These are phyloP conservation scores for Gyrodactylus bullatarudis DNA, from an alignment of 1,140 invertebrate species.

Conservation along the genomic window DNA sequence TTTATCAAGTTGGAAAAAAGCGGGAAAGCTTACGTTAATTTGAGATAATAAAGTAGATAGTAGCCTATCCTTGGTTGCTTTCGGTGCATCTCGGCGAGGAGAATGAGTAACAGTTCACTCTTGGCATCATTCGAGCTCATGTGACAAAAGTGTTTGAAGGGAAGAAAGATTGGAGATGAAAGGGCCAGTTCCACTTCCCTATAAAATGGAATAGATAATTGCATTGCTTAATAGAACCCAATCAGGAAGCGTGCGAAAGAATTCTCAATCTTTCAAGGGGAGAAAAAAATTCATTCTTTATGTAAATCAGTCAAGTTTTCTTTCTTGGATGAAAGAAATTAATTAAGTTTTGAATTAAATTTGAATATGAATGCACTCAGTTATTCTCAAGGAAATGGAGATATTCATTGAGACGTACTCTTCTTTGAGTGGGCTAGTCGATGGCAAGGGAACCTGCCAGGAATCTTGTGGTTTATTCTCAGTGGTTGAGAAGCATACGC, in stretches of 20 bases:
- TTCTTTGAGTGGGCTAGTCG: neutral
- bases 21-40: slow-evolving; percentile 27
- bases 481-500: neutral
- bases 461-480: neutral
- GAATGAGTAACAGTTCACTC: slow-evolving; percentile 33
- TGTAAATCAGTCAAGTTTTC: too few relatives aligned
- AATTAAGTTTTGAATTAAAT: too few relatives aligned
- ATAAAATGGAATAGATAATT: neutral
- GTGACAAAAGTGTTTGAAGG: slow-evolving; percentile 29
- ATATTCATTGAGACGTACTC: neutral
- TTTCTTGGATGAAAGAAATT: too few relatives aligned
- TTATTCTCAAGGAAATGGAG: too few relatives aligned
- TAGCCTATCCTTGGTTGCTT: slow-evolving; percentile 40
- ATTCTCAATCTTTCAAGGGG: too few relatives aligned
- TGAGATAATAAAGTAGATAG: slow-evolving; percentile 46
- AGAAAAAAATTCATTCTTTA: too few relatives aligned
- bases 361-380: too few relatives aligned
- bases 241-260: too few relatives aligned
- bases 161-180: slow-evolving; percentile 3
- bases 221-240: neutral
- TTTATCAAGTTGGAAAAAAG: neutral
- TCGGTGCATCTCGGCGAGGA: slow-evolving; percentile 36
- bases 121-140: slow-evolving; percentile 36
- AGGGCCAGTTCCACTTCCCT: neutral
- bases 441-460: neutral